Conservation (phyloP, 1,140 invertebrate species). For the Eciton burchellii region DNA sequence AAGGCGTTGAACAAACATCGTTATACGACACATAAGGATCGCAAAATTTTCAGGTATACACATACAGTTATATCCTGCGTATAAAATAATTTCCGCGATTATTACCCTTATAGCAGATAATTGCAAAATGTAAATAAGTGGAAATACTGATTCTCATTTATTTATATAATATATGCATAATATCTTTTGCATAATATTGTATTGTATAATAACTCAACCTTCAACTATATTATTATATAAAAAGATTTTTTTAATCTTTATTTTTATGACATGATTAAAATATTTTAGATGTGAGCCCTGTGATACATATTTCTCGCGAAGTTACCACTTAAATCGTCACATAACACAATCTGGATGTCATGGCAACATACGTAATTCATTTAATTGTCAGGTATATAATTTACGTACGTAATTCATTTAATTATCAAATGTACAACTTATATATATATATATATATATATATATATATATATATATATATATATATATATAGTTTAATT, state of each 20-base stretch:
- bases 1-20: slow-evolving; percentile 86
- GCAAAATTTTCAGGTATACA: slow-evolving; percentile 78
- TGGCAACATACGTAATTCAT: slow-evolving; percentile 86
- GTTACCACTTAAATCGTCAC: slow-evolving; percentile 92
- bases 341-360: slow-evolving; percentile 91
- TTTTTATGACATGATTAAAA: not conserved
- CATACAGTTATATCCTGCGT: slow-evolving; percentile 5
- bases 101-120: not conserved
- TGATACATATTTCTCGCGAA: slow-evolving; percentile 90
- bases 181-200: too few species aligned
- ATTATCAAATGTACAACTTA: too few species aligned
- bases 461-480: too few species aligned
- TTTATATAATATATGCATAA: too few species aligned
- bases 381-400: slow-evolving; percentile 87
- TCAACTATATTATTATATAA: slow-evolving; percentile 75
- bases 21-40: slow-evolving; percentile 82
- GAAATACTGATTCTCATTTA: too few species aligned
- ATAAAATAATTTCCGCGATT: not conserved
- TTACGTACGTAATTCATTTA: too few species aligned
- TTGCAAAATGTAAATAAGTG: slow-evolving; percentile 63
- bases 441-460: too few species aligned
- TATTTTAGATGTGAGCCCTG: slow-evolving; percentile 87
- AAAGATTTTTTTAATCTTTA: slow-evolving; percentile 64
- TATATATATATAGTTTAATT: too few species aligned
- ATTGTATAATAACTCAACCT: slow-evolving; percentile 6